Base-by-base conservation (phyloP, 2,888 invertebrate genomes). In the Ellobium chinense region DNA sequence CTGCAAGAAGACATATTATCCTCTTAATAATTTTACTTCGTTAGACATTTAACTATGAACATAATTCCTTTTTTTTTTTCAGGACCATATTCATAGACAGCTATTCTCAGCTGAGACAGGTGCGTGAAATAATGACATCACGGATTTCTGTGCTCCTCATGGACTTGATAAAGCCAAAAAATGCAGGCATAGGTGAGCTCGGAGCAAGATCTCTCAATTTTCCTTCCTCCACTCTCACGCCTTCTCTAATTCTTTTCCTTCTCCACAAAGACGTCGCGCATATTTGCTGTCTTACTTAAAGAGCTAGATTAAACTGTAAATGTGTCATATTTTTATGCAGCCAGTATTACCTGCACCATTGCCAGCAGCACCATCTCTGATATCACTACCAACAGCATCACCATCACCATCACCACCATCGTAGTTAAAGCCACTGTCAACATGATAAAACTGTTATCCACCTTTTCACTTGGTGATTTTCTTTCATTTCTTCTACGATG, bases 31-130 rank as follows among this genome's bases (percentile, higher is more conserved):
- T n/a, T n/a, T n/a, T n/a, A n/a, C n/a, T n/a, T n/a, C n/a, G n/a
- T n/a, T n/a, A n/a, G n/a, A n/a, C n/a, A n/a, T n/a, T n/a, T n/a
- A n/a, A n/a, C n/a, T n/a, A n/a, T n/a, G n/a, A n/a, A n/a, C n/a
- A n/a, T n/a, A n/a, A n/a, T n/a, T n/a, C n/a, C n/a, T n/a, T 36
- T 18, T 65, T 31, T 29, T 36, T 54, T 79, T 82, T n/a, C 85
- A 89, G 89, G 89, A 86, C 86, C 36, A 85, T 89, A 9, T 82
- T 80, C 9, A 86, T 88, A 21, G 86, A 87, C 37, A 87, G 70
- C 29, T 81, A 86, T n/a, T 60, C 34, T 4, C 87, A 89, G 60
- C 66, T 89, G 29, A 79, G 84, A 46, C 80, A 84, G 46, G 84
- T 89, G 24, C 80, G 89, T 27, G 39, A 72, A 12, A 82, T 80